Conservation (phyloP, 2,797 vertebrate genomes). For the Podarcis siculus region DNA sequence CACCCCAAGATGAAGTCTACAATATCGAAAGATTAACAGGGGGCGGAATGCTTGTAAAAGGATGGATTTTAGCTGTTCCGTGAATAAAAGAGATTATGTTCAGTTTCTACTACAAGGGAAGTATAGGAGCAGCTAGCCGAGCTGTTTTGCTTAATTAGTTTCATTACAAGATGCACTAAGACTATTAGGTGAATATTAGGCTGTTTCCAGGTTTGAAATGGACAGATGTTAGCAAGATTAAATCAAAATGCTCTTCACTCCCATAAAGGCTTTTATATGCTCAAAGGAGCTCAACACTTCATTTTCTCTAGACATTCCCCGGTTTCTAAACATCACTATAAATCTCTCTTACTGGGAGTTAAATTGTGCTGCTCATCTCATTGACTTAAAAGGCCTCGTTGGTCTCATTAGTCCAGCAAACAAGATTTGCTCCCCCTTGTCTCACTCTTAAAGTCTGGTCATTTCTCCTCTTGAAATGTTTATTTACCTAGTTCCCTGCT, state of each 20-base stretch:
- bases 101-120: conserved; percentile 57
- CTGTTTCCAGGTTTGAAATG: conserved; percentile 68
- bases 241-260: conserved; percentile 62
- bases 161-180: conserved; percentile 74
- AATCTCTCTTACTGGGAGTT: conserved; percentile 46
- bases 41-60: conserved; percentile 47
- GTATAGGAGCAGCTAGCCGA: conserved; percentile 52
- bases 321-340: conserved; percentile 55
- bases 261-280: conserved; percentile 61
- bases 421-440: conserved; percentile 54
- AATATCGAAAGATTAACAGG: conserved; percentile 55
- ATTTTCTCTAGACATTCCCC: conserved; percentile 44
- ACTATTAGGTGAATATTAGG: conserved; percentile 72
- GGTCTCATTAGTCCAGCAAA: conserved; percentile 58
- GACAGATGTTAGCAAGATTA: conserved; percentile 76
- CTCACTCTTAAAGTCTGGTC: conserved; percentile 64
- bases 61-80: conserved; percentile 48
- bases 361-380: conserved; percentile 51
- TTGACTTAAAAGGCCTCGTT: conserved; percentile 38
- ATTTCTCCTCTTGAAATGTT: conserved; percentile 53
- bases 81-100: conserved; percentile 66
- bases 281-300: conserved; percentile 49
- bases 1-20: conserved; percentile 51
- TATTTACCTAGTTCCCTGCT: conserved; percentile 56
- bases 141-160: conserved; percentile 75